Base-by-base conservation (phyloP, 2,797 vertebrate genomes). In the Apogon talboti region DNA sequence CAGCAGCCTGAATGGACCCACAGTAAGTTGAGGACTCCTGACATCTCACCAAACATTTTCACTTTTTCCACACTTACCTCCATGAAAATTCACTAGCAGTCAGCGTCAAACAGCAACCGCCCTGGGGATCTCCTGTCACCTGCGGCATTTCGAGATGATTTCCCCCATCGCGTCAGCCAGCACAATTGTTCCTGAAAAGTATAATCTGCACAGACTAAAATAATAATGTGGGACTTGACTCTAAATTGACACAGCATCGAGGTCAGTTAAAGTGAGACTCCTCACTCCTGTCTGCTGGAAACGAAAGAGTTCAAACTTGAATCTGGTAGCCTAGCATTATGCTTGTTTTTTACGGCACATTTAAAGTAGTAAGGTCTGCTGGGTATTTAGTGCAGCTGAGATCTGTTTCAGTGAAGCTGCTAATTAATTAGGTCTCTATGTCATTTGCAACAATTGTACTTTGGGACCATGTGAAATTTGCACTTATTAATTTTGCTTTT, bases 51-150 rank as follows among this genome's bases (percentile, higher is more conserved):
- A 64, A 66, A 73, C 64, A 71, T 41, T 75, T 46, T 56, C 51
- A 43, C 53, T 78, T 75, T 46, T 54, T 57, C 54, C 40, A 28
- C 61, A 16, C 53, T 71, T 58, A 5, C 72, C 69, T 77, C 66
- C 73, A 77, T 86, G 56, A 80, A 75, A 82, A 82, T 71, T 87
- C 82, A 74, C 69, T 70, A 66, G 53, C 68, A 55, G 66, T 84
- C 68, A 73, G 11, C 45, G 68, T 75, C 78, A 79, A 82, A 70
- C 64, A 11, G 49, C 40, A 43, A 24, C 59, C 13, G 79, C 83
- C 86, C 66, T 5, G 43, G 82, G 90, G 79, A 78, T 70, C 55
- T 71, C 48, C 83, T 90, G 83, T 88, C 86, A 87, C 84, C 86
- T 50, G 76, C 60, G 66, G 79, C 83, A 51, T 68, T 56, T 83